Conservation (phyloP, 2,888 invertebrate species). For the Perizoma flavofasciatum region DNA sequence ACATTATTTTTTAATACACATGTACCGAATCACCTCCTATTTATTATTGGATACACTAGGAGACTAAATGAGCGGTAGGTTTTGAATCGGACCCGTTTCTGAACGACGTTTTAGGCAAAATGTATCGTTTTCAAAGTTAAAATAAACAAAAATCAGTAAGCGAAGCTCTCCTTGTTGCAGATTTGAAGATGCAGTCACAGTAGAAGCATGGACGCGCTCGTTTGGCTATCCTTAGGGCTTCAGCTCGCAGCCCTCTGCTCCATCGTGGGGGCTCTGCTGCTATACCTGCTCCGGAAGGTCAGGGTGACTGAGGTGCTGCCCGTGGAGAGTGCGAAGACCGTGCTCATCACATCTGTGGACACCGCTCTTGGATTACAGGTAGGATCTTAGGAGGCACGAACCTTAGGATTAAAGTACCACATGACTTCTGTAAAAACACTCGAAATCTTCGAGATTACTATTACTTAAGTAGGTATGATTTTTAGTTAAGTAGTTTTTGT, state of each 20-base stretch:
- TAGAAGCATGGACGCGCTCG: constrained; percentile 89
- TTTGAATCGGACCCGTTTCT: too few species aligned
- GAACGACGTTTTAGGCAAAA: too few species aligned
- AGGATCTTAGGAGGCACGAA: constrained; percentile 14
- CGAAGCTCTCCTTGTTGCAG: constrained; percentile 53
- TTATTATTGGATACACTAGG: too few species aligned
- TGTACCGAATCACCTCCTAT: too few species aligned
- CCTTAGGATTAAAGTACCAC: neutral
- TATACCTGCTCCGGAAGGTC: constrained; percentile 91
- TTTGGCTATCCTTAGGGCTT: constrained; percentile 90
- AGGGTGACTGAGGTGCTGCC: constrained; percentile 83
- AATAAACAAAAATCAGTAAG: constrained; percentile 3
- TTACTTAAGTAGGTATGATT: too few species aligned
- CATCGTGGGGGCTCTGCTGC: constrained; percentile 91
- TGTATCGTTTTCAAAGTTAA: too few species aligned
- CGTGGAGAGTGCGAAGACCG: constrained; percentile 87
- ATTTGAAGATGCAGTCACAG: constrained; percentile 60
- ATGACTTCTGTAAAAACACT: too few species aligned
- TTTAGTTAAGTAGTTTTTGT: too few species aligned
- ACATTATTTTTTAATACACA: too few species aligned
- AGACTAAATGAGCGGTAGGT: too few species aligned
- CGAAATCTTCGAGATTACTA: too few species aligned
- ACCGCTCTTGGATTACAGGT: constrained; percentile 91
- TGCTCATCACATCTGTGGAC: constrained; percentile 91
- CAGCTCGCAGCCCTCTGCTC: constrained; percentile 92